These are phyloP conservation scores for Hycleus cichorii DNA, from an alignment of 1,140 invertebrate genomes.

Conservation along the genomic window DNA sequence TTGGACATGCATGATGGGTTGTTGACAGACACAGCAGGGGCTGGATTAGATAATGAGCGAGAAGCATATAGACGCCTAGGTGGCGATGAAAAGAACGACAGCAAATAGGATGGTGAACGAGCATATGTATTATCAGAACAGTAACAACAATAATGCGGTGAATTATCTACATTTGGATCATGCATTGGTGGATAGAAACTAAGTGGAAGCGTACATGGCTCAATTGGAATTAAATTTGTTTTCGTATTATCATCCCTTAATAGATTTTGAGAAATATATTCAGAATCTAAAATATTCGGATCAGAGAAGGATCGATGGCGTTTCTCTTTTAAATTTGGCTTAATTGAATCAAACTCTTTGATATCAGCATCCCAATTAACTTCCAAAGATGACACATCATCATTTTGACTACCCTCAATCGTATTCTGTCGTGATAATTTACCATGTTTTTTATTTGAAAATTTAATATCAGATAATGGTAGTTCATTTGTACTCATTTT, in stretches of 20 bases:
- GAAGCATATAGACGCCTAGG: constrained; percentile 10
- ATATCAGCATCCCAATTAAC: constrained; percentile 31
- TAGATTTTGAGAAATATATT: neutral
- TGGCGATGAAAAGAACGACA: constrained; percentile 37
- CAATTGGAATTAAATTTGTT: neutral
- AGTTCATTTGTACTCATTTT: constrained; percentile 49
- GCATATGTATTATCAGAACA: constrained; percentile 32
- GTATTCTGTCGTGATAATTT: constrained; percentile 25
- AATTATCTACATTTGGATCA: constrained; percentile 37
- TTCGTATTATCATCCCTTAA: neutral
- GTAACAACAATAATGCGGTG: constrained; percentile 30
- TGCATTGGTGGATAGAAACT: constrained; percentile 30
- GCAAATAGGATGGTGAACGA: constrained; percentile 41
- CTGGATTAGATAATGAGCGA: constrained; percentile 37
- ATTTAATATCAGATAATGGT: constrained; percentile 49
- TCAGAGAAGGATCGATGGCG: constrained; percentile 37
- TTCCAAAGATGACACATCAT: constrained; percentile 27
- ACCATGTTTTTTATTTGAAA: constrained; percentile 20
- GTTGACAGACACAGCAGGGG: constrained; percentile 28
- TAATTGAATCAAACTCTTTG: constrained; percentile 13
- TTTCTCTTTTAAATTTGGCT: constrained; percentile 7
- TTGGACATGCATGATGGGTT: constrained; percentile 35
- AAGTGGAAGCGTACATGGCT: constrained; percentile 12
- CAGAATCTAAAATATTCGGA: constrained; percentile 37
- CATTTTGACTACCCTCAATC: constrained; percentile 26